Evolutionary conservation across 2,113 vertebrate species (phyloP).

Genomic region (Scomber colias): DNA sequence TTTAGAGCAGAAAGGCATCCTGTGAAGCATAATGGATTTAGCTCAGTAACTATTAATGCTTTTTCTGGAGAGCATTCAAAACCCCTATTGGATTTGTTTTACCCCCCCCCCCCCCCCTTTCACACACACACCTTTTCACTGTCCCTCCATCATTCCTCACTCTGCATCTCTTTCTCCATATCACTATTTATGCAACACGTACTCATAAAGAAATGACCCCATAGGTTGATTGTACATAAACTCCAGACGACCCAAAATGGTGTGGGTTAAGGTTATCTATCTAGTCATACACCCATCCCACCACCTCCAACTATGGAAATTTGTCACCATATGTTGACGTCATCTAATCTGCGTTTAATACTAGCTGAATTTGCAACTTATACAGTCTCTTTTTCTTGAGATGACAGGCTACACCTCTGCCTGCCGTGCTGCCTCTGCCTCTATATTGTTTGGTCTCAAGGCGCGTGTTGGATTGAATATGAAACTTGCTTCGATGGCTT

Average conservation of each 20-base stretch:
- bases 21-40: slow-evolving; percentile 76
- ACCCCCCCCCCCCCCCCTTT: not conserved
- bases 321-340: no score
- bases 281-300: no score
- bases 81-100: slow-evolving; percentile 60
- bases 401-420: not conserved
- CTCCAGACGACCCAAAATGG: no score
- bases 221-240: no score
- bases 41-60: slow-evolving; percentile 80
- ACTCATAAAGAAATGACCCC: no score
- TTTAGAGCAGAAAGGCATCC: slow-evolving; percentile 71
- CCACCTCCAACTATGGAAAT: no score
- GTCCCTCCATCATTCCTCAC: slow-evolving; percentile 15
- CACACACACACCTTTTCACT: not conserved
- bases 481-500: slow-evolving; percentile 43
- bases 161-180: slow-evolving; percentile 16
- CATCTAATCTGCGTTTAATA: no score
- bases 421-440: slow-evolving; percentile 6
- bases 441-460: not conserved
- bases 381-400: no score
- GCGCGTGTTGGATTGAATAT: slow-evolving; percentile 37
- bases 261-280: no score
- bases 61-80: slow-evolving; percentile 81
- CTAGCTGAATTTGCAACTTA: no score
- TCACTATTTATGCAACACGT: not conserved